These are phyloP conservation scores for Papilio elwesi DNA, from an alignment of 2,888 invertebrate species.

Conservation along the genomic window DNA sequence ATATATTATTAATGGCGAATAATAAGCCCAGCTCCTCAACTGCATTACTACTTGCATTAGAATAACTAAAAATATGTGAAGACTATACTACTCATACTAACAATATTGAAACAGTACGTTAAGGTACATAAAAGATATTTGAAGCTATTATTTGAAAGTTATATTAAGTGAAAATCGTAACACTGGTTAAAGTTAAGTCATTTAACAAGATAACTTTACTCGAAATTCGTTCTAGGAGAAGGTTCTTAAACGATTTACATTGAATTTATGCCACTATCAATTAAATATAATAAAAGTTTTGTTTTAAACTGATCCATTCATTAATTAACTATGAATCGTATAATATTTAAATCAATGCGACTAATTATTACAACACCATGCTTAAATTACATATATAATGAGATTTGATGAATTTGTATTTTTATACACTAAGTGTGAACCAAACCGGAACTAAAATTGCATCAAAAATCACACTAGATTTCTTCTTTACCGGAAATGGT, in stretches of 20 bases:
- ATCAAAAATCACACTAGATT: too few species aligned
- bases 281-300: slow-evolving; percentile 10
- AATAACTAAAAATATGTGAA: too few species aligned
- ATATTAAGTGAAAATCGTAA: slow-evolving; percentile 36
- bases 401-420: too few species aligned
- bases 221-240: slow-evolving; percentile 19
- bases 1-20: too few species aligned
- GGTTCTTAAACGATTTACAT: slow-evolving; percentile 28
- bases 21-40: too few species aligned
- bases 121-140: slow-evolving; percentile 7
- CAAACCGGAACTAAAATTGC: too few species aligned
- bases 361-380: not conserved
- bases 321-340: not conserved
- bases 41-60: too few species aligned
- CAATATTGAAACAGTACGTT: slow-evolving; percentile 3
- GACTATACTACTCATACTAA: not conserved
- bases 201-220: slow-evolving; percentile 34
- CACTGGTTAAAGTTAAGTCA: slow-evolving; percentile 34
- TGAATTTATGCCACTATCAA: slow-evolving; percentile 20
- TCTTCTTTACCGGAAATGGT: too few species aligned
- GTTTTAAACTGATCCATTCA: not conserved
- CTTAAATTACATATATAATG: too few species aligned
- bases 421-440: too few species aligned
- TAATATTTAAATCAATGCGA: not conserved
- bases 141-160: slow-evolving; percentile 33